Evolutionary conservation across 1,140 invertebrate species (phyloP).

Genomic region (Heliconius hermathena): DNA sequence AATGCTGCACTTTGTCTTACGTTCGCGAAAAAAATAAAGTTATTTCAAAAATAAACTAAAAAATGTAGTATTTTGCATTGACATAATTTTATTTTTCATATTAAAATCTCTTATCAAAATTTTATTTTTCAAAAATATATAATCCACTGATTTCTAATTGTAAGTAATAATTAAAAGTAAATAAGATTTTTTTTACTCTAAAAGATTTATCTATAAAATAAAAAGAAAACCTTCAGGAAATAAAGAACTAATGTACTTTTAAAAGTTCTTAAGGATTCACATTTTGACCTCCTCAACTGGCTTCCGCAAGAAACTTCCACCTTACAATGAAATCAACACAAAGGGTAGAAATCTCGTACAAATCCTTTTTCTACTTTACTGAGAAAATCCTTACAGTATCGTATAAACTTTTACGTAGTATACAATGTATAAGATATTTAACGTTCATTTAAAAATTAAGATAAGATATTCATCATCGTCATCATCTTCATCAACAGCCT

Average conservation of each 20-base stretch:
- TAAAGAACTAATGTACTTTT: not conserved
- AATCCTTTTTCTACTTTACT: not conserved
- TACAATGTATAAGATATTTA: too few species aligned
- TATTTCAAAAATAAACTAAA: too few species aligned
- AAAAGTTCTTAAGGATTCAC: constrained; percentile 3
- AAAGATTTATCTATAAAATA: not conserved
- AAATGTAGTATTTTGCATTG: too few species aligned
- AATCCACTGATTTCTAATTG: too few species aligned
- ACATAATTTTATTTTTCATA: too few species aligned
- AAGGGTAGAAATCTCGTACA: not conserved
- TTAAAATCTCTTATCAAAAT: too few species aligned
- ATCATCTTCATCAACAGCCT: too few species aligned
- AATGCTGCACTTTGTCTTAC: too few species aligned
- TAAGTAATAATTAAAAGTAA: not conserved
- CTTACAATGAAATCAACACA: constrained; percentile 9
- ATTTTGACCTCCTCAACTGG: constrained; percentile 5
- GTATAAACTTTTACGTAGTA: not conserved
- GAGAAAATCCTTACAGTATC: not conserved
- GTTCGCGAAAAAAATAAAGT: too few species aligned
- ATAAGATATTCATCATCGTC: too few species aligned
- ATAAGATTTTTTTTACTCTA: not conserved
- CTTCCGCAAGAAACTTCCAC: not conserved
- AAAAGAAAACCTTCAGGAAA: not conserved
- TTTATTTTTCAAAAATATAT: too few species aligned
- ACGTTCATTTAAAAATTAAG: too few species aligned